Evolutionary conservation across 2,113 vertebrate species (phyloP).

Genomic region (Ochotona curzoniae): DNA sequence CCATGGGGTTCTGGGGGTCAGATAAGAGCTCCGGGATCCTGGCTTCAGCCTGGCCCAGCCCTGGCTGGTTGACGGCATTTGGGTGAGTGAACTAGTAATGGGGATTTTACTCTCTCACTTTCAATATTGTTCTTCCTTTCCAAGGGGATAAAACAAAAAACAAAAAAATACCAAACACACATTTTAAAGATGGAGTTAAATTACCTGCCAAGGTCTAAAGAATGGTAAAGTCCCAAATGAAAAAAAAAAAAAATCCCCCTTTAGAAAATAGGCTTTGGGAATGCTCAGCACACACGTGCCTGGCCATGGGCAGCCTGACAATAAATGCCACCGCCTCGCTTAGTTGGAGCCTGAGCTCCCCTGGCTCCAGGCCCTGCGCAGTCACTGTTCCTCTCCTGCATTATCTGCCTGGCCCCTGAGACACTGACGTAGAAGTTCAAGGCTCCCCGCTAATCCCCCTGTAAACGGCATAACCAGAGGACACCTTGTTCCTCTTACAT

Average conservation of each 20-base stretch:
- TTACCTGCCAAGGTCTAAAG: background rate
- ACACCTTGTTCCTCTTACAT: too few species aligned
- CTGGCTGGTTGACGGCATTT: too few species aligned
- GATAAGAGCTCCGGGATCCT: too few species aligned
- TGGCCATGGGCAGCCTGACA: background rate
- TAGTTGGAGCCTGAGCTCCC: background rate
- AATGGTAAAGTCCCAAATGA: background rate
- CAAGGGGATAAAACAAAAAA: too few species aligned
- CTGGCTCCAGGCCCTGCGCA: rapidly evolving
- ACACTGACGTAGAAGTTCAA: background rate
- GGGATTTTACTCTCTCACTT: too few species aligned
- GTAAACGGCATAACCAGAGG: background rate
- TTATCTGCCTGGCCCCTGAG: background rate
- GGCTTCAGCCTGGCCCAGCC: too few species aligned
- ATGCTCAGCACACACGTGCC: background rate
- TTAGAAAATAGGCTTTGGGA: background rate
- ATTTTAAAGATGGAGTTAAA: background rate
- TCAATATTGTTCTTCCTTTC: too few species aligned
- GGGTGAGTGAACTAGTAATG: too few species aligned
- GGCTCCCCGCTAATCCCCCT: background rate
- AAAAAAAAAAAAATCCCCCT: background rate
- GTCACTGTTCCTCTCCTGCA: background rate
- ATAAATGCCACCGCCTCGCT: background rate
- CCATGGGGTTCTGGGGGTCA: too few species aligned
- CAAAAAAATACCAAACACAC: too few species aligned